Evolutionary conservation across 1,140 invertebrate genomes (phyloP).

Genomic region (Drosophila sucinea): DNA sequence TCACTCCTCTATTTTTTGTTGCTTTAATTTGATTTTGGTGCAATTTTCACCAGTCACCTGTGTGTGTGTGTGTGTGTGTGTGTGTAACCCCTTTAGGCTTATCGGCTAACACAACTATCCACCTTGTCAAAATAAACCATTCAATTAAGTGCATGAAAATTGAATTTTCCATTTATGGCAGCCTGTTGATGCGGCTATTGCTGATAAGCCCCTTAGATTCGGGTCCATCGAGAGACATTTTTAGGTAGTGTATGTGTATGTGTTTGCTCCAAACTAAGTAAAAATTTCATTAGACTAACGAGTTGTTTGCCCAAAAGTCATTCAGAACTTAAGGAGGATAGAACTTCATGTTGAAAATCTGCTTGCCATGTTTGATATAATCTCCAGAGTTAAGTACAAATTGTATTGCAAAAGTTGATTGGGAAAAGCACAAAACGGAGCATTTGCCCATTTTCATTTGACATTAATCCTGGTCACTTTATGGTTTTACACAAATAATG

Average conservation of each 20-base stretch:
- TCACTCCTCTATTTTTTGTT: constrained; percentile 15
- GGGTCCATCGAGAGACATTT: constrained; percentile 37
- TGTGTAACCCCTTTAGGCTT: constrained; percentile 54
- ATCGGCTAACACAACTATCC: constrained; percentile 59
- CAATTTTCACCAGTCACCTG: constrained; percentile 40
- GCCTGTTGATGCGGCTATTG: constrained; percentile 69
- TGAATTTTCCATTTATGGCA: constrained; percentile 65
- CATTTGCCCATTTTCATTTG: constrained; percentile 4
- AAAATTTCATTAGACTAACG: constrained; percentile 78
- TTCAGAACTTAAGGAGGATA: constrained; percentile 13
- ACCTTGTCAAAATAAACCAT: constrained; percentile 80
- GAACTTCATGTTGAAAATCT: constrained; percentile 50
- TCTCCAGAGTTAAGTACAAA: constrained; percentile 24
- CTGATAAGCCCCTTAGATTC: constrained; percentile 56
- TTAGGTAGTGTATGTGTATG: neutral
- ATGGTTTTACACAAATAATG: constrained; percentile 65
- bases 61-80: constrained; percentile 30
- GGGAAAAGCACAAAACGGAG: constrained; percentile 6
- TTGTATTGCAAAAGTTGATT: constrained; percentile 12
- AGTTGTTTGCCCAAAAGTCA: constrained; percentile 66
- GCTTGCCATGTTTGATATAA: constrained; percentile 13
- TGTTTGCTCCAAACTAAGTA: constrained; percentile 24
- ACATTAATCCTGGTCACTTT: constrained; percentile 53
- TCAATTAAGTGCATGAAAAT: constrained; percentile 74
- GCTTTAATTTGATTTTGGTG: constrained; percentile 35